Percentiles rank a stretch among this genome's conserved stretches.
These are phyloP conservation scores for Oreotragus oreotragus DNA, from an alignment of 2,113 vertebrate genomes.

Conservation along the genomic window DNA sequence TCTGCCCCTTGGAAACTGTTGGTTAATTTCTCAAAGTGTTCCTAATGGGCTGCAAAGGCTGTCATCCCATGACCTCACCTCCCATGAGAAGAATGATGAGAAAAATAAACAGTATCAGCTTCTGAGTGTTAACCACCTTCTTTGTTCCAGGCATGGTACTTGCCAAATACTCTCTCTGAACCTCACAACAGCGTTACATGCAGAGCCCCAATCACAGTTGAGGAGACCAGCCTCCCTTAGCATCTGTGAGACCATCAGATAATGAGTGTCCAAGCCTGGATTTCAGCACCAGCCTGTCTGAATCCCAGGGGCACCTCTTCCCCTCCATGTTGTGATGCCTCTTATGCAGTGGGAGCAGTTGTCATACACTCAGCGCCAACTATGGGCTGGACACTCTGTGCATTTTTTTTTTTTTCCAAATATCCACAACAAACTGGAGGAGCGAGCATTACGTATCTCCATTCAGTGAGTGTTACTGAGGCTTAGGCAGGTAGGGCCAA, in stretches of 20 bases:
- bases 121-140: neutral
- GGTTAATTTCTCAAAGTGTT: neutral
- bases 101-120: neutral
- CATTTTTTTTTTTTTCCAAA: neutral
- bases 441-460: neutral
- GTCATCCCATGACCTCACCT: neutral
- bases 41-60: neutral
- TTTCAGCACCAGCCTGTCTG: neutral
- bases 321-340: accelerated
- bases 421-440: neutral
- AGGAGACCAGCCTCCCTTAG: neutral
- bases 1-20: neutral
- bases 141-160: neutral
- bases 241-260: neutral
- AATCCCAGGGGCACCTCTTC: neutral
- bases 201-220: neutral
- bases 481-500: neutral
- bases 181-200: neutral
- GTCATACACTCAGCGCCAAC: neutral
- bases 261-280: neutral
- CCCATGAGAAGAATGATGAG: neutral
- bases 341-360: neutral
- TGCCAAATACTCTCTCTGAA: neutral
- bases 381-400: neutral
- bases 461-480: neutral